phyloP scores from a whole-genome alignment of 2,113 vertebrate genomes.

The Tylochromis polylepis region DNA sequence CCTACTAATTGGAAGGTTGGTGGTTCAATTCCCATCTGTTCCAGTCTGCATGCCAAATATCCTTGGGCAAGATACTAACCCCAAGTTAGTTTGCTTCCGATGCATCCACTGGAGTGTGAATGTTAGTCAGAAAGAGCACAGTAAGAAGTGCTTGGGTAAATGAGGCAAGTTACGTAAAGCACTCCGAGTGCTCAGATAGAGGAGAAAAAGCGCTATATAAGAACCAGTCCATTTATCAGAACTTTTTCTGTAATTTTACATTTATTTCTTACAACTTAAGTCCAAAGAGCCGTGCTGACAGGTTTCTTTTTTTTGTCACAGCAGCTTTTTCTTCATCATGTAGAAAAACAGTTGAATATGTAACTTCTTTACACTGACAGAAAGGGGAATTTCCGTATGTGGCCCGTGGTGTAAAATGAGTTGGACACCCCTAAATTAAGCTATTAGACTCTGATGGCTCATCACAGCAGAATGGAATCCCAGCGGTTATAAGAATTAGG shows the following conservation, averaged over 20 bases:
- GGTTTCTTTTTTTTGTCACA: background rate
- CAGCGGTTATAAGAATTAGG: accelerated
- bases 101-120: background rate
- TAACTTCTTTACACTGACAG: background rate
- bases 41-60: background rate
- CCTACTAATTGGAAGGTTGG: background rate
- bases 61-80: background rate
- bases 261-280: background rate
- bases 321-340: background rate
- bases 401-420: background rate
- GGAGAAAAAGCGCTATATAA: background rate
- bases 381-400: background rate
- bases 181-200: background rate
- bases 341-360: background rate
- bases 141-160: background rate
- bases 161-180: background rate
- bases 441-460: background rate
- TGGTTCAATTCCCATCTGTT: accelerated
- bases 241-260: background rate
- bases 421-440: background rate
- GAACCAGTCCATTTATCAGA: background rate
- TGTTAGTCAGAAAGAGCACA: background rate
- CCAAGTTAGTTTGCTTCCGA: background rate
- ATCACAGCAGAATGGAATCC: background rate
- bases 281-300: background rate